Percentiles rank a stretch among this genome's conserved stretches.
These are phyloP conservation scores for Hemiscyllium ocellatum DNA, from an alignment of 2,113 vertebrate genomes.

Conservation along the genomic window DNA sequence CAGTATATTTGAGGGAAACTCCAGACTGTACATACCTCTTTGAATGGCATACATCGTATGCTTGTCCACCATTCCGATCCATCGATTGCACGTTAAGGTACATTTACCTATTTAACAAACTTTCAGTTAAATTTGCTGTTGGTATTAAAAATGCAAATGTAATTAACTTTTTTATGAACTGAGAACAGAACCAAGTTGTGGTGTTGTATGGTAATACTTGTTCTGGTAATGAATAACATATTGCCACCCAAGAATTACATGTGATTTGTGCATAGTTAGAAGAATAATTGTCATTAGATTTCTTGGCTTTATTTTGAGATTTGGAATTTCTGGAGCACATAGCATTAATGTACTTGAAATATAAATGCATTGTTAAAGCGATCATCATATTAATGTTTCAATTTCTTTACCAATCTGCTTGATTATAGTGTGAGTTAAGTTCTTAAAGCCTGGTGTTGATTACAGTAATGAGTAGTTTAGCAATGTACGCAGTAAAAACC, in stretches of 20 bases:
- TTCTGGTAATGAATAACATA: background rate
- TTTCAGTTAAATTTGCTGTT: background rate
- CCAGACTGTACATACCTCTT: conserved; percentile 87
- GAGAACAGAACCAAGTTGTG: background rate
- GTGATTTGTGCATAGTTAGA: background rate
- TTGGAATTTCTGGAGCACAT: background rate
- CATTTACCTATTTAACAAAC: conserved; percentile 40
- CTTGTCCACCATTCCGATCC: conserved; percentile 73
- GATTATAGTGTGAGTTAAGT: background rate
- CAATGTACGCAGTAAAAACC: background rate
- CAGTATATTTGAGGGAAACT: conserved; percentile 81
- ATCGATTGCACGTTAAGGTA: conserved; percentile 83
- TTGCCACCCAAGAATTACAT: background rate
- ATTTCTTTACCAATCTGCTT: background rate
- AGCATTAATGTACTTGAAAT: background rate
- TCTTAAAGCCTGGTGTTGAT: background rate
- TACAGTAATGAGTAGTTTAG: background rate
- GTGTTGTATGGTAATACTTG: background rate
- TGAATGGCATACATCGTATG: conserved; percentile 77
- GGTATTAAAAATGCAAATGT: background rate
- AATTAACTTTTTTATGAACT: background rate
- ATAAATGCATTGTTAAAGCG: too few species aligned
- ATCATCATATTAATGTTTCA: background rate
- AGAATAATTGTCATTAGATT: background rate
- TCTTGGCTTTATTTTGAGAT: background rate